Percentiles rank a stretch among this genome's conserved stretches.
phyloP scores from a whole-genome alignment of 2,113 vertebrate species.

The Nipponia nippon region DNA sequence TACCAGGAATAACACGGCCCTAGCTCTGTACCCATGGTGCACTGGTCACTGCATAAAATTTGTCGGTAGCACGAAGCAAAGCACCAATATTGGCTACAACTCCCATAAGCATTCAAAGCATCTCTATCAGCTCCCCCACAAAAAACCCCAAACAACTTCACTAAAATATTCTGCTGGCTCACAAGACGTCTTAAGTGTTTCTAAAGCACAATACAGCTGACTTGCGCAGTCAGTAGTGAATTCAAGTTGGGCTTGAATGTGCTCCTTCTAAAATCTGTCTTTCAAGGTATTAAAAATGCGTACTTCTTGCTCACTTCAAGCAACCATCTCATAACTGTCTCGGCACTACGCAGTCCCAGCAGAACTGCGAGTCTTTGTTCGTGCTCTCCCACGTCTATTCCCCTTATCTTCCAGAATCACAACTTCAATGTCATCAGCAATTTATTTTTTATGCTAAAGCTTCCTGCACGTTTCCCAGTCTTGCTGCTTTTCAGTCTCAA shows the following conservation, averaged over 20 bases:
- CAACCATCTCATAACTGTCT: neutral
- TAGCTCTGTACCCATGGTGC: neutral
- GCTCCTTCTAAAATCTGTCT: neutral
- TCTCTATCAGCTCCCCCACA: fast-evolving
- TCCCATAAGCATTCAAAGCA: neutral
- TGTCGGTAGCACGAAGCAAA: neutral
- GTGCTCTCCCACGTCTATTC: neutral
- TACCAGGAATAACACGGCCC: neutral
- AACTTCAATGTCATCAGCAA: neutral
- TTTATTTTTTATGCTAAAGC: neutral
- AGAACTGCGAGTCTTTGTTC: neutral
- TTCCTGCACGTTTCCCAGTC: neutral
- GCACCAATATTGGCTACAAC: neutral
- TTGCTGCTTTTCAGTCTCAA: neutral
- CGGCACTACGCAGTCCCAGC: neutral
- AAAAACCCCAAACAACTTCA: neutral
- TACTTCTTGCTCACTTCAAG: neutral
- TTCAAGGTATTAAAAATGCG: fast-evolving
- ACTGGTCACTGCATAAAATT: neutral
- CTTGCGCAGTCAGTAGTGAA: neutral
- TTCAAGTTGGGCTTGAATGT: neutral
- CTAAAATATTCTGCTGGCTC: neutral
- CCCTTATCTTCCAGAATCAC: neutral
- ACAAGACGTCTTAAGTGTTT: neutral
- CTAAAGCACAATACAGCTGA: neutral